phyloP scores from a whole-genome alignment of 2,797 vertebrate genomes.

The Bucorvus abyssinicus region DNA sequence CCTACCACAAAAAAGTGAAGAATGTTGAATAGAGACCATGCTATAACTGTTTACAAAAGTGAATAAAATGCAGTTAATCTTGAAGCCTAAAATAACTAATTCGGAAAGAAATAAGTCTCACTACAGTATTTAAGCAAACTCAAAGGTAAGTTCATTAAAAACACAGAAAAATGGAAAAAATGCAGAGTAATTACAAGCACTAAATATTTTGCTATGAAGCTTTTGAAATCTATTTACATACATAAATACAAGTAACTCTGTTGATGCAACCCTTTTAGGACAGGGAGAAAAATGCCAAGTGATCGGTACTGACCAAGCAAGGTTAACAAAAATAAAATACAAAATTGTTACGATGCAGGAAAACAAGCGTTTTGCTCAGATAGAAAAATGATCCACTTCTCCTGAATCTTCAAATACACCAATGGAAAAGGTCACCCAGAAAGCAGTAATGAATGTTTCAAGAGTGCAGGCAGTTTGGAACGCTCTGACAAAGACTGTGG shows the following conservation, averaged over 20 bases:
- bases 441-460: constrained; percentile 57
- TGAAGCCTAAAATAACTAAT: constrained; percentile 75
- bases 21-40: constrained; percentile 73
- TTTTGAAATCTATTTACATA: constrained; percentile 81
- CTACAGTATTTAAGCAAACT: constrained; percentile 76
- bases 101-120: constrained; percentile 69
- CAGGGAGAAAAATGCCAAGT: constrained; percentile 36
- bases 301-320: constrained; percentile 63
- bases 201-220: constrained; percentile 78
- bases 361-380: constrained; percentile 63
- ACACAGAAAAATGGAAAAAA: constrained; percentile 67
- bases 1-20: constrained; percentile 73
- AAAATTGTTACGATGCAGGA: constrained; percentile 1
- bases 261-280: constrained; percentile 73
- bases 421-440: constrained; percentile 25
- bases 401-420: constrained; percentile 21
- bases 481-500: constrained; percentile 12
- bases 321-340: constrained; percentile 13
- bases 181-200: constrained; percentile 76
- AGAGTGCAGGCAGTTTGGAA: constrained; percentile 34
- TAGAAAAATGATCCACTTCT: constrained; percentile 14
- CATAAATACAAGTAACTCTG: constrained; percentile 81
- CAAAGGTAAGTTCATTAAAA: constrained; percentile 73
- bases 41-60: constrained; percentile 79
- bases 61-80: constrained; percentile 74